Evolutionary conservation across 2,113 vertebrate species (phyloP), one percentile per base, ranked within the genome.

Genomic region (Dipodomys stephensi): DNA sequence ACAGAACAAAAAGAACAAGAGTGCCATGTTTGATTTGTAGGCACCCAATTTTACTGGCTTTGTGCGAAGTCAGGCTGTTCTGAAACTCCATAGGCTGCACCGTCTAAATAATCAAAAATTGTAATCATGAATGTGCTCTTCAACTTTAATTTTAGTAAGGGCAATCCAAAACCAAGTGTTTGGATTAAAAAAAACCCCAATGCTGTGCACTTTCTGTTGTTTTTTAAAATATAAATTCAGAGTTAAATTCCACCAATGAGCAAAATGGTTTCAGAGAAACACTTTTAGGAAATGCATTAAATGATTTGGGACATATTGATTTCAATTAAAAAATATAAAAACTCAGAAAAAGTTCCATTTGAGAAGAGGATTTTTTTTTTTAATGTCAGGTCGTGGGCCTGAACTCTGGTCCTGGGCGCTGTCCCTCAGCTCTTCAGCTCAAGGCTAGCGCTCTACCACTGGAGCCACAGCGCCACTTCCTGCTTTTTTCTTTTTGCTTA

Each of bases 301-400:
- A 72, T 62, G 39, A 28, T 60, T 8, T 7, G 35, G 30, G 27
- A 25, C 60, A 74, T 15, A 86, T 5, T 23, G 10, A 46, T 44
- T 87, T 85, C 39, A 90, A 22, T 87, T 3, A 44, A 77, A 86
- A 95, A 95, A 88, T 12, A 88, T 16, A 19, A 68, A 65, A 35
- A 68, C 35, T 30, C 13, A 69, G 30, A 80, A 68, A 76, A 57
- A 44, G 1, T 1, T 89, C 27, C 20, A 28, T 71, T 81, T 83
- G 71, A 79, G 88, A 88, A 82, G 53, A 72, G 16, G 8, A 65
- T 32, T 67, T 94, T 85, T 25, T 39, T 87, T 35, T 35, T 35
- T 35, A 35, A 35, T 35, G 35, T 35, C 35, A 2, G 35, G 35
- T 35, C 35, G 35, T 35, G 35, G 35, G 35, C 35, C 35, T 35